Conservation (phyloP, 2,888 invertebrate genomes). For the Cheilosia grossa region DNA sequence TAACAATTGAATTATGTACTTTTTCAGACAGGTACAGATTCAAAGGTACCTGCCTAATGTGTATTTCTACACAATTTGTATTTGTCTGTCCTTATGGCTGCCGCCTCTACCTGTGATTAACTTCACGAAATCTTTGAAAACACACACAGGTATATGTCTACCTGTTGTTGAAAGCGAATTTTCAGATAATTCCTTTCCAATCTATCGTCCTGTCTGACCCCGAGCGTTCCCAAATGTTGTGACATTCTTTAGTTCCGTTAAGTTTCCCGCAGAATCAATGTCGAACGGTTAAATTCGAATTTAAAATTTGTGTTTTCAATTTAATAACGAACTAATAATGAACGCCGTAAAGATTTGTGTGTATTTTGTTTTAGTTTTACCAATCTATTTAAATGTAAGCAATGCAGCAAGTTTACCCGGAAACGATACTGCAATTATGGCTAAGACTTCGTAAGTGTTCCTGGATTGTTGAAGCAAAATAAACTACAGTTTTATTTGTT, state of each 20-base stretch:
- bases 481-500: background rate
- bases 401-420: slow-evolving; percentile 33
- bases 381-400: background rate
- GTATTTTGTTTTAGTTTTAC: background rate
- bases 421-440: slow-evolving; percentile 36
- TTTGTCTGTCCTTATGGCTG: no score
- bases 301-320: background rate
- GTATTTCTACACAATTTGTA: no score
- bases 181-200: background rate
- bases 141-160: no score
- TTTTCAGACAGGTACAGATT: no score
- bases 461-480: background rate
- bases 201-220: background rate
- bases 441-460: slow-evolving; percentile 56
- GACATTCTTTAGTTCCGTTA: slow-evolving; percentile 1
- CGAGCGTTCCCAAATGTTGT: background rate
- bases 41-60: no score
- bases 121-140: no score
- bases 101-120: no score
- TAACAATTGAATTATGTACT: no score
- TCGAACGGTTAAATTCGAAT: slow-evolving; percentile 1
- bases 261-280: background rate
- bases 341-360: background rate
- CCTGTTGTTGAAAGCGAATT: no score
- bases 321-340: slow-evolving; percentile 4